phyloP scores from a whole-genome alignment of 1,140 invertebrate species.

The Brachionus angularis region DNA sequence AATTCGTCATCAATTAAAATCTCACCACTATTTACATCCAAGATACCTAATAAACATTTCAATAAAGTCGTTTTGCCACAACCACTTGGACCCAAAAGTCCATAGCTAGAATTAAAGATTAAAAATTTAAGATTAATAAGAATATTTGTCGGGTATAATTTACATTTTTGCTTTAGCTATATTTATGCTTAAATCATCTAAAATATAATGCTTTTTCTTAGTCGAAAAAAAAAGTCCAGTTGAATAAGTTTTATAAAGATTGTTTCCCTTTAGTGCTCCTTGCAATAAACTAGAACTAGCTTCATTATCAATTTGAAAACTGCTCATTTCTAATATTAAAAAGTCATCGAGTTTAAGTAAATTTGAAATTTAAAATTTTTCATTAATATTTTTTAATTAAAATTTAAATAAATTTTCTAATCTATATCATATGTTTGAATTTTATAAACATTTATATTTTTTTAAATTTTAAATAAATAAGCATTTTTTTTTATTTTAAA shows the following conservation, averaged over 20 bases:
- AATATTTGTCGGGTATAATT: neutral
- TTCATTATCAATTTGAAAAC: too few relatives aligned
- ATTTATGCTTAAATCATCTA: slow-evolving; percentile 27
- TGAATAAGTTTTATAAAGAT: neutral
- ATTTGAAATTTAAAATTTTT: too few relatives aligned
- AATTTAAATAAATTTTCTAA: too few relatives aligned
- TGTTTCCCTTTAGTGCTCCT: too few relatives aligned
- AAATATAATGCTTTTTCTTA: neutral
- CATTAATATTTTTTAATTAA: too few relatives aligned
- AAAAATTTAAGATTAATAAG: neutral
- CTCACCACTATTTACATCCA: slow-evolving; percentile 51
- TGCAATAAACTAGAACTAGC: too few relatives aligned
- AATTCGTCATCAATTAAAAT: slow-evolving; percentile 51
- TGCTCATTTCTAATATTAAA: too few relatives aligned
- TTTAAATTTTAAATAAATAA: too few relatives aligned
- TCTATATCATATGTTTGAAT: too few relatives aligned
- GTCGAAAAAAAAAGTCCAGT: neutral
- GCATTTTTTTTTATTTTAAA: too few relatives aligned
- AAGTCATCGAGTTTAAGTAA: too few relatives aligned
- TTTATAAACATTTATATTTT: too few relatives aligned
- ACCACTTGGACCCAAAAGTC: slow-evolving; percentile 54
- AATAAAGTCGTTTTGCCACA: slow-evolving; percentile 58
- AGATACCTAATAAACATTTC: slow-evolving; percentile 55
- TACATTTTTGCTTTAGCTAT: slow-evolving; percentile 37
- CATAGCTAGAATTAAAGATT: slow-evolving; percentile 49